These are phyloP conservation scores for Mesitornis unicolor DNA, from an alignment of 2,113 vertebrate species.

Conservation along the genomic window DNA sequence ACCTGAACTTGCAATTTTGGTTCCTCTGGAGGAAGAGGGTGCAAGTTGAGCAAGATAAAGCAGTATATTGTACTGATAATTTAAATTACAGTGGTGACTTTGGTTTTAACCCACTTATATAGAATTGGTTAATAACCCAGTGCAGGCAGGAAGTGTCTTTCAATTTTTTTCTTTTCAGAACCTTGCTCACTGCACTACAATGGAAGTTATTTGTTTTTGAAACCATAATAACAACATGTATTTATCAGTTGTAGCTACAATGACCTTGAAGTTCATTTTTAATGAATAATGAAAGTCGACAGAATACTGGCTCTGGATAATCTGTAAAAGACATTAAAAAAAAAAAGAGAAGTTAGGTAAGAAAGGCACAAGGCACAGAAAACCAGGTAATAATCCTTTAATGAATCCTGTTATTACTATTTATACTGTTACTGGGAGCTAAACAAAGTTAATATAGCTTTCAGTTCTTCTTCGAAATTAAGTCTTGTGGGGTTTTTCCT, in stretches of 20 bases:
- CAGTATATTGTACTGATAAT: not conserved
- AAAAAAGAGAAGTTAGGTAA: not conserved
- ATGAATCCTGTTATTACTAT: not conserved
- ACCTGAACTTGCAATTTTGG: not conserved
- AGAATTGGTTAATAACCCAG: not conserved
- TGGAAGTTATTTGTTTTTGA: not conserved
- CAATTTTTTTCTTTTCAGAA: not conserved
- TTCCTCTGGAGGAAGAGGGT: not conserved
- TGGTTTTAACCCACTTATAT: not conserved
- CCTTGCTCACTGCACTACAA: not conserved
- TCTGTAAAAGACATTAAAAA: not conserved
- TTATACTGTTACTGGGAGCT: not conserved
- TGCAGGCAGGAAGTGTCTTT: not conserved
- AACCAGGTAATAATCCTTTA: not conserved
- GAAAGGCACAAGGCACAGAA: not conserved
- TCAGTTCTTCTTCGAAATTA: not conserved
- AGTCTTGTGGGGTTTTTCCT: not conserved
- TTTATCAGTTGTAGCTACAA: not conserved
- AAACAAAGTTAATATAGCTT: not conserved
- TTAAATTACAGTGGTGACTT: not conserved
- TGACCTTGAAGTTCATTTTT: constrained; percentile 15
- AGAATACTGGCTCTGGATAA: not conserved
- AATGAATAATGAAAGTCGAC: constrained; percentile 20
- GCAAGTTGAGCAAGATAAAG: not conserved
- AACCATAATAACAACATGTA: not conserved